phyloP scores from a whole-genome alignment of 92 coral and sea anemone genomes.

The Palythoa heliodiscus region DNA sequence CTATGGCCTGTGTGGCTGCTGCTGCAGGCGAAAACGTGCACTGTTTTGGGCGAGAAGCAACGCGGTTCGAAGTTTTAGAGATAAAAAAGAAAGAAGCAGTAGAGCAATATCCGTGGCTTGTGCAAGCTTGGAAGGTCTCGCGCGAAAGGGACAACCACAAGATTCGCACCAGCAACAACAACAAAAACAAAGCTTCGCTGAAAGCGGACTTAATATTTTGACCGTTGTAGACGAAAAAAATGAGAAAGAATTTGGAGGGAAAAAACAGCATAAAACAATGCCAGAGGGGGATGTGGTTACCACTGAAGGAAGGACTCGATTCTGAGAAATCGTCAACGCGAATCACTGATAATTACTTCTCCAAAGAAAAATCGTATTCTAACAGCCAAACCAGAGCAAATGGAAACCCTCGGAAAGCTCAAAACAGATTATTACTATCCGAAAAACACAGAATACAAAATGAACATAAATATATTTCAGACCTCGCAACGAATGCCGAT shows the following conservation, averaged over 20 bases:
- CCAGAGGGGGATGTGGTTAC: background rate
- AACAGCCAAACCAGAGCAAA: background rate
- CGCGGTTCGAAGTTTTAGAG: conserved; percentile 14
- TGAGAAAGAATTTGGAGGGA: background rate
- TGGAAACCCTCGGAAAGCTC: background rate
- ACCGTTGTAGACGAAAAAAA: conserved; percentile 15
- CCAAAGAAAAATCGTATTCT: background rate
- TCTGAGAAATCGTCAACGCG: too few species aligned
- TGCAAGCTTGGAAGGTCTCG: background rate
- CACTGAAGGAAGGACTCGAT: background rate
- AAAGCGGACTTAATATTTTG: background rate
- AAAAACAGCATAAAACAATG: background rate
- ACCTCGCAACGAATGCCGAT: conserved; percentile 4
- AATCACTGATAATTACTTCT: background rate
- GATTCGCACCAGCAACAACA: background rate
- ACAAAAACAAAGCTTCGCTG: background rate
- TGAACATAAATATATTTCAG: background rate
- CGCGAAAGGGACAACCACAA: background rate
- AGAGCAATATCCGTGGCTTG: conserved; percentile 16
- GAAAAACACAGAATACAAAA: background rate
- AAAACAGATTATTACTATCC: background rate
- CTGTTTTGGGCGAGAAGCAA: conserved; percentile 14
- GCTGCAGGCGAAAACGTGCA: conserved; percentile 30
- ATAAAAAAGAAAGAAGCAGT: conserved; percentile 5
- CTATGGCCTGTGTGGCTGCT: conserved; percentile 51